These are phyloP conservation scores for Chrysodeixis includens DNA, from an alignment of 2,888 invertebrate species.

Conservation along the genomic window DNA sequence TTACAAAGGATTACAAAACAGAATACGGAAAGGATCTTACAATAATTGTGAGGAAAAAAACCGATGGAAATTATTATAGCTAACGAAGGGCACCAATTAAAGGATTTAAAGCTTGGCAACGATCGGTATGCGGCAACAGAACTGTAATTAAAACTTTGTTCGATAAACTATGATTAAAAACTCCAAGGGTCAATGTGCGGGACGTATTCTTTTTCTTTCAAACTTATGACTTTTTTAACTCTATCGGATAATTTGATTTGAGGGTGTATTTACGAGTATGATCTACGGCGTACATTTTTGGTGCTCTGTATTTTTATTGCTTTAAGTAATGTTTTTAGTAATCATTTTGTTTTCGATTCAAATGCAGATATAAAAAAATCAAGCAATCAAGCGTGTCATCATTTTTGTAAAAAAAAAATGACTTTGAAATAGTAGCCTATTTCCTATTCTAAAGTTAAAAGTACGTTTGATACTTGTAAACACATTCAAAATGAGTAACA, in stretches of 20 bases:
- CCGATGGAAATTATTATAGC: slow-evolving; percentile 54
- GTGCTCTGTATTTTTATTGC: not conserved
- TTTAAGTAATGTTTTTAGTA: not conserved
- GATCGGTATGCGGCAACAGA: slow-evolving; percentile 63
- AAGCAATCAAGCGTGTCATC: too few species aligned
- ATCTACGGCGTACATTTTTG: slow-evolving; percentile 12
- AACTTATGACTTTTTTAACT: slow-evolving; percentile 59
- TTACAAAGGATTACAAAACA: slow-evolving; percentile 60
- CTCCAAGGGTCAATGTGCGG: slow-evolving; percentile 57
- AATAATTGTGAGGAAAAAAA: slow-evolving; percentile 54
- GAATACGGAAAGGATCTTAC: slow-evolving; percentile 55
- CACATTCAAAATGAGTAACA: too few species aligned
- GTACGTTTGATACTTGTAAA: too few species aligned
- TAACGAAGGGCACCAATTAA: slow-evolving; percentile 66
- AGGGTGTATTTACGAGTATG: slow-evolving; percentile 37
- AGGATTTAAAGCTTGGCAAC: slow-evolving; percentile 65
- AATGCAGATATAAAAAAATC: too few species aligned
- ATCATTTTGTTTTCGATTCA: too few species aligned
- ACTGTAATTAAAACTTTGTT: slow-evolving; percentile 77
- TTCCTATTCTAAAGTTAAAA: too few species aligned
- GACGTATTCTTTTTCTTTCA: slow-evolving; percentile 53
- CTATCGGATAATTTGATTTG: slow-evolving; percentile 37
- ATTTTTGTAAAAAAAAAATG: too few species aligned
- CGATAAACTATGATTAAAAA: slow-evolving; percentile 77
- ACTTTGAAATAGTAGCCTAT: too few species aligned